Evolutionary conservation across 2,888 invertebrate genomes (phyloP), one percentile per base, ranked within the genome.

Genomic region (Omphaloscelis lunosa): DNA sequence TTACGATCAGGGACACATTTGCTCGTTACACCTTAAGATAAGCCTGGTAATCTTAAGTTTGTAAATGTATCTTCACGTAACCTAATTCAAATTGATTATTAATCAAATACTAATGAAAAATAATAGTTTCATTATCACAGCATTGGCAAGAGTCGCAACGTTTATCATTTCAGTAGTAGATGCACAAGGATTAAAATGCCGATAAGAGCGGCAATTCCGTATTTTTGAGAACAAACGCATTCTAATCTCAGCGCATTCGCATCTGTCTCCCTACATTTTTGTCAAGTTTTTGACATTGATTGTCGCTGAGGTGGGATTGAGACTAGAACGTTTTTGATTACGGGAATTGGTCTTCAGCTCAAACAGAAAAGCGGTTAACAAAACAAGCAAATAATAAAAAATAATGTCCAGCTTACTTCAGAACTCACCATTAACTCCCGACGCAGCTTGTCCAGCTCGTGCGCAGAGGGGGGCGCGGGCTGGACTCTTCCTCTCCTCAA

Each of bases 361-460:
- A 58, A 66, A 20, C 27, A 20, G 15, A 17, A 67, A 58, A 70
- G 71, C n/a, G n/a, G 2, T 45, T 2, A 48, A 68, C n/a, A 34
- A 51, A 70, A 72, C 34, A 72, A 27, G 58, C 61, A 79, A 79
- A 69, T 23, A 70, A 69, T 7, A 77, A 67, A 68, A 67, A 70
- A 59, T 27, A 58, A 73, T 58, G 39, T 68, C 27, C 34, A 72
- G 74, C 61, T 82, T 80, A 74, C 75, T 73, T 71, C 72, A 58
- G 39, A 59, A 89, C 97, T 97, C 93, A 99, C 99, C 98, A 99
- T 98, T 86, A 99, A 97, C 95, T 99, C 99, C 87, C 99, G 97
- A 82, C 99, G 97, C 72, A 99, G 97, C 95, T 99, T 99, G 92
- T 99, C 99, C 86, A 99, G 97, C 95, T 99, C 99, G 73, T 98